Conservation (phyloP, 2,797 vertebrate genomes). For the Rallus crepitans region DNA sequence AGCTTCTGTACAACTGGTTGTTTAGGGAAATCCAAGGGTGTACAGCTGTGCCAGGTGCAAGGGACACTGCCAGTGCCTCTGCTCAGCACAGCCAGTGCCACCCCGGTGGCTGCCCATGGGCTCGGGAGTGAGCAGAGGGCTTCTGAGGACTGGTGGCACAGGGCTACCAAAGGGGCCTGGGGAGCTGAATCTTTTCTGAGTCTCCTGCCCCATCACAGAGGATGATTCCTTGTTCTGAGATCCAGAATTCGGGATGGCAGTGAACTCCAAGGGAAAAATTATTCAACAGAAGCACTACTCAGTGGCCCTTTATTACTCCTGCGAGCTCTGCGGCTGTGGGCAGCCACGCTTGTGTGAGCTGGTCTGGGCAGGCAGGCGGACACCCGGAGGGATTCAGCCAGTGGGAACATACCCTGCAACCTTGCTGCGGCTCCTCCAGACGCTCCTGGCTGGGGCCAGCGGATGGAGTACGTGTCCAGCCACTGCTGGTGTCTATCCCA, state of each 20-base stretch:
- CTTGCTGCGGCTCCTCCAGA: constrained; percentile 14
- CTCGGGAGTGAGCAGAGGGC: background rate
- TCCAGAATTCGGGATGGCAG: background rate
- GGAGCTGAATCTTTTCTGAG: background rate
- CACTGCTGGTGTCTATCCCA: constrained; percentile 33
- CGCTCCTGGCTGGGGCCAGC: background rate
- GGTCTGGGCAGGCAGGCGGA: background rate
- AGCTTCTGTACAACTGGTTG: background rate
- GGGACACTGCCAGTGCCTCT: background rate
- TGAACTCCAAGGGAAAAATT: accelerated
- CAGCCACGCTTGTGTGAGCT: background rate
- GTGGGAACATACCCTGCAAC: background rate
- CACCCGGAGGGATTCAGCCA: background rate
- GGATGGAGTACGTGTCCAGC: constrained; percentile 32
- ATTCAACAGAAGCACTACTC: background rate
- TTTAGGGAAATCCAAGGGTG: background rate
- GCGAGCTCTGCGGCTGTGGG: background rate
- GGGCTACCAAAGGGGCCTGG: background rate
- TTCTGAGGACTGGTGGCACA: accelerated
- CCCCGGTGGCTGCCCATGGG: accelerated
- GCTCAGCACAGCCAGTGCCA: background rate
- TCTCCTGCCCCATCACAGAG: background rate
- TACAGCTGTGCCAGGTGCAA: background rate
- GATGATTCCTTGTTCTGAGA: background rate
- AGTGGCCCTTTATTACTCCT: background rate